Percentiles rank a stretch among this genome's conserved stretches.
These are phyloP conservation scores for Epinotia nisella DNA, from an alignment of 2,888 invertebrate genomes.

Conservation along the genomic window DNA sequence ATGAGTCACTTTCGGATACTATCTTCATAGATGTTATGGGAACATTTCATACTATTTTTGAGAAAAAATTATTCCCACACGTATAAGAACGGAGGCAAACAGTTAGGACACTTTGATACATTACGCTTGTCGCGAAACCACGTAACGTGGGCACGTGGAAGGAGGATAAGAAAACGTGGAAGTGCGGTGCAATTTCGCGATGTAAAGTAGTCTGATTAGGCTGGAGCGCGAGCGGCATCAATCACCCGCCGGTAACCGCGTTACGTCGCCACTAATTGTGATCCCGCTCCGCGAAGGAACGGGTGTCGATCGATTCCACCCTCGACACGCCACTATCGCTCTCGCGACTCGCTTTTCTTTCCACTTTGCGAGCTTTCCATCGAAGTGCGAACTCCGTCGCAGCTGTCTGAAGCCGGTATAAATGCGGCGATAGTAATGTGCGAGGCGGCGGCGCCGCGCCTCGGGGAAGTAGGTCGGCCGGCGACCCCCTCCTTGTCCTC, in stretches of 20 bases:
- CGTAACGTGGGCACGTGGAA: conserved; percentile 19
- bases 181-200: conserved; percentile 44
- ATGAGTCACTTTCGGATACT: too few relatives aligned
- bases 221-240: conserved; percentile 55
- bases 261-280: conserved; percentile 76
- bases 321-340: conserved; percentile 50
- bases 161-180: conserved; percentile 45
- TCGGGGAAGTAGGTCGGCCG: conserved; percentile 74
- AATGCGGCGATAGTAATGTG: conserved; percentile 59
- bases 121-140: conserved; percentile 17
- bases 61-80: conserved; percentile 2
- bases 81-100: conserved; percentile 6
- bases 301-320: conserved; percentile 68
- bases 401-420: conserved; percentile 57
- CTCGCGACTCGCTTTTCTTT: conserved; percentile 58
- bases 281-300: conserved; percentile 58
- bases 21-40: too few relatives aligned
- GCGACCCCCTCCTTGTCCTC: conserved; percentile 63
- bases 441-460: conserved; percentile 50
- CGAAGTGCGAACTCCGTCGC: conserved; percentile 64
- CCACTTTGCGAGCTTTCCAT: conserved; percentile 63
- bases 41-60: too few relatives aligned
- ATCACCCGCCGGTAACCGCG: conserved; percentile 70
- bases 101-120: conserved; percentile 11
- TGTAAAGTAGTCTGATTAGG: conserved; percentile 51